phyloP scores from a whole-genome alignment of 2,888 invertebrate genomes.

The Lasioglossum marginatum region DNA sequence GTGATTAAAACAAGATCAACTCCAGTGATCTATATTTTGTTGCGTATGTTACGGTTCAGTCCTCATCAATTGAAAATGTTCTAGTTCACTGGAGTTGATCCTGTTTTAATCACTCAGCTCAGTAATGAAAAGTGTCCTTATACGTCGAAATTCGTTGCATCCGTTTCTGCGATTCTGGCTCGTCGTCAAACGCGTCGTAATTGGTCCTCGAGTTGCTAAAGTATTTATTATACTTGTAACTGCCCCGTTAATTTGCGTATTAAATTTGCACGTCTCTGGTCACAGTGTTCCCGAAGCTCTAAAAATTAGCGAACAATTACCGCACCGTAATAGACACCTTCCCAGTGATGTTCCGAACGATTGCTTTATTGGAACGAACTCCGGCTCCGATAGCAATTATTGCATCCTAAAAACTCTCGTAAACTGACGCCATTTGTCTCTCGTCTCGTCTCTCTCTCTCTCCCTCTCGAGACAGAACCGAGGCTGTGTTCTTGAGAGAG shows the following conservation, averaged over 20 bases:
- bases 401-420: neutral
- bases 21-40: no score
- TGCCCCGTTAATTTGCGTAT: neutral
- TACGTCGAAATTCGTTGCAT: neutral
- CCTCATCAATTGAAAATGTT: no score
- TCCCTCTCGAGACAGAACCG: neutral
- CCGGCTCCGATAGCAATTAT: neutral
- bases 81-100: no score
- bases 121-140: no score
- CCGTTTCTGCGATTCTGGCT: neutral
- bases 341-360: neutral
- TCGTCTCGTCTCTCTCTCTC: neutral
- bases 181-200: neutral
- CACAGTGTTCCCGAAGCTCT: neutral
- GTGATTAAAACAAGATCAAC: neutral
- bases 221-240: neutral
- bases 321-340: neutral
- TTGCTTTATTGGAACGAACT: neutral
- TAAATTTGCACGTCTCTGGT: neutral
- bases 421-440: neutral
- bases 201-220: neutral
- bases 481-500: neutral
- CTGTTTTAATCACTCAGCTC: no score
- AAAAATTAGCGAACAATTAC: conserved; percentile 8
- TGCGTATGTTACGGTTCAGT: no score